A percentile compares a stretch with the other conserved stretches of the same genome.
phyloP scores from a whole-genome alignment of 23 tunicate species.

The Trididemnum clinides region DNA sequence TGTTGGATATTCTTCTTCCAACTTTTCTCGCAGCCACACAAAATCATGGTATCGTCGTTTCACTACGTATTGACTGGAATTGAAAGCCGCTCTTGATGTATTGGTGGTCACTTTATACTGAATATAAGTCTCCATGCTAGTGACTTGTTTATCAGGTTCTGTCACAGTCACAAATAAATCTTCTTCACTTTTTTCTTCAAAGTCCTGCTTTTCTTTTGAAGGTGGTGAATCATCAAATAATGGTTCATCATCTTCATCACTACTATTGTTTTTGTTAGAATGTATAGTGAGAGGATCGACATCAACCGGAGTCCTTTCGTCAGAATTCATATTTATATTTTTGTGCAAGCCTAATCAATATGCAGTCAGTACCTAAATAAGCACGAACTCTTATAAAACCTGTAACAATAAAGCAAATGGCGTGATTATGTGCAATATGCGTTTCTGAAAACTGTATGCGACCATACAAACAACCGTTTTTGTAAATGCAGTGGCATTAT shows the following conservation, averaged over 20 bases:
- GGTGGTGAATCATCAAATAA: constrained; percentile 7
- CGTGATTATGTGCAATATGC: too few species aligned
- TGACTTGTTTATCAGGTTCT: constrained; percentile 69
- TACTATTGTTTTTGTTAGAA: too few species aligned
- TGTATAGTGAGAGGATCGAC: too few species aligned
- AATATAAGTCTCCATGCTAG: constrained; percentile 77
- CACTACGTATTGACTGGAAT: constrained; percentile 56
- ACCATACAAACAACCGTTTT: too few species aligned
- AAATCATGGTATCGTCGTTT: constrained; percentile 87
- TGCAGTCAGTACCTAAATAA: too few species aligned
- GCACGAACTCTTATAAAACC: too few species aligned
- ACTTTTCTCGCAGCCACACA: constrained; percentile 63
- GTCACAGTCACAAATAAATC: constrained; percentile 78
- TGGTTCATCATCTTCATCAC: constrained; percentile 21
- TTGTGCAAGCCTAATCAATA: too few species aligned
- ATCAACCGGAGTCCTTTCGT: too few species aligned
- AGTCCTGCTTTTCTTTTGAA: not conserved
- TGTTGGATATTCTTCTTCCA: constrained; percentile 74
- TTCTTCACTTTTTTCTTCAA: not conserved
- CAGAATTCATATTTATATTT: too few species aligned
- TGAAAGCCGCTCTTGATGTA: constrained; percentile 78
- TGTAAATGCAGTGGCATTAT: too few species aligned
- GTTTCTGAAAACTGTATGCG: too few species aligned
- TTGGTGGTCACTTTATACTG: constrained; percentile 68
- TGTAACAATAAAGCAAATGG: too few species aligned